A percentile compares a stretch with the other conserved stretches of the same genome.
phyloP scores from a whole-genome alignment of 2,888 invertebrate species.

The Empis livida region DNA sequence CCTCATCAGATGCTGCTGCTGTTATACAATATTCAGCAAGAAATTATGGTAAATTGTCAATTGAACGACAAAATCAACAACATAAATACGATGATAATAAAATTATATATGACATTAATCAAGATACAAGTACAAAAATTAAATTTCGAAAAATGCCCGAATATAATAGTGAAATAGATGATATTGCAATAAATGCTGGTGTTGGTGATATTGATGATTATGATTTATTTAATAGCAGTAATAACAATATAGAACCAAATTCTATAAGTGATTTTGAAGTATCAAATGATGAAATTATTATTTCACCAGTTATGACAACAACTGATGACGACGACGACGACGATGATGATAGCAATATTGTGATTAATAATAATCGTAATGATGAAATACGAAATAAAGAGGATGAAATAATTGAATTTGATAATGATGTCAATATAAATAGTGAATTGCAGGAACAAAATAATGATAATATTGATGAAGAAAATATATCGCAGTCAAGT shows the following conservation, averaged over 20 bases:
- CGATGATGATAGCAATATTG: constrained; percentile 5
- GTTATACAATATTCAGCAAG: too few species aligned
- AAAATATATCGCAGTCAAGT: background rate
- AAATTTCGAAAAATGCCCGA: too few species aligned
- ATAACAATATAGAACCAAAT: constrained; percentile 5
- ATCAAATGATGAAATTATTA: constrained; percentile 8
- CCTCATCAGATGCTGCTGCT: too few species aligned
- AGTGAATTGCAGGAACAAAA: constrained; percentile 1
- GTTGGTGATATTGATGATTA: background rate
- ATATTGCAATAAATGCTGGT: background rate
- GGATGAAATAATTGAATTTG: background rate
- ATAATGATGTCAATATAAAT: background rate
- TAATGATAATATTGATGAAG: constrained; percentile 3
- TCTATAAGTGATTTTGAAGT: constrained; percentile 12
- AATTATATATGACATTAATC: too few species aligned
- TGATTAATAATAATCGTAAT: background rate
- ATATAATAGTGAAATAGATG: background rate
- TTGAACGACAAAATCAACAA: too few species aligned
- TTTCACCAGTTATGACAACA: constrained; percentile 11
- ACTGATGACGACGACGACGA: constrained; percentile 9
- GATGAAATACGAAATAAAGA: background rate
- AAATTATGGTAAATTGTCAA: too few species aligned
- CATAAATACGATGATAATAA: too few species aligned
- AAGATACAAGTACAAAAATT: too few species aligned
- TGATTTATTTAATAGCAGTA: too few species aligned